A percentile compares a stretch with the other conserved stretches of the same genome.
phyloP scores from a whole-genome alignment of 2,797 vertebrate genomes.

The Taenioides sp. region DNA sequence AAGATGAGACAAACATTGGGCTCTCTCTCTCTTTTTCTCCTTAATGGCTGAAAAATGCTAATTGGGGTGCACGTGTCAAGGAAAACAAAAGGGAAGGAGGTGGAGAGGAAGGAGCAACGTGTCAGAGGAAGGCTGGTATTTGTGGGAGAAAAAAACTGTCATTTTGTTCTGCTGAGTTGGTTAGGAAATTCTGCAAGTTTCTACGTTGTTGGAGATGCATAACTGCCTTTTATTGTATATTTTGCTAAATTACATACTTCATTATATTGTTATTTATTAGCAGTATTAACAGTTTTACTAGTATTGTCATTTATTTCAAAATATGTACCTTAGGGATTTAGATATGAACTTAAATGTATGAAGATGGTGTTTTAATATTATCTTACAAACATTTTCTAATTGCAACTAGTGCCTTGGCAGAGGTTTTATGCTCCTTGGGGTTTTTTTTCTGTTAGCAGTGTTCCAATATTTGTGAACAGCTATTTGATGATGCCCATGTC shows the following conservation, averaged over 20 bases:
- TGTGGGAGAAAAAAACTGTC: conserved; percentile 64
- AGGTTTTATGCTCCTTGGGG: background rate
- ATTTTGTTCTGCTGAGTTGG: conserved; percentile 59
- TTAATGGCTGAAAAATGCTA: conserved; percentile 80
- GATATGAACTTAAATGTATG: background rate
- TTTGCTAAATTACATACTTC: background rate
- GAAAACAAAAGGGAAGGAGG: conserved; percentile 76
- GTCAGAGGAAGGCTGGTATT: conserved; percentile 65
- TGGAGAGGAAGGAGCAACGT: conserved; percentile 59
- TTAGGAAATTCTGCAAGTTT: conserved; percentile 44
- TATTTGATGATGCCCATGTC: no score
- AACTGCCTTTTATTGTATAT: background rate
- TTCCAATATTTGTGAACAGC: no score
- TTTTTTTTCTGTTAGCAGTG: no score
- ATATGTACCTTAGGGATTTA: background rate
- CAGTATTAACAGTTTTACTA: background rate
- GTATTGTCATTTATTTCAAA: background rate
- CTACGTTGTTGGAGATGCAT: conserved; percentile 35
- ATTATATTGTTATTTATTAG: background rate
- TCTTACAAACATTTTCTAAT: background rate
- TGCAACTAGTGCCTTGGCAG: background rate
- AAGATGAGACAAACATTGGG: conserved; percentile 72
- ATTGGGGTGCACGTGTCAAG: conserved; percentile 76
- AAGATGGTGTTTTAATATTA: background rate
- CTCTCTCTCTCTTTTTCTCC: conserved; percentile 60